phyloP scores from a whole-genome alignment of 92 coral and sea anemone genomes.

The Zoanthus sansibaricus region DNA sequence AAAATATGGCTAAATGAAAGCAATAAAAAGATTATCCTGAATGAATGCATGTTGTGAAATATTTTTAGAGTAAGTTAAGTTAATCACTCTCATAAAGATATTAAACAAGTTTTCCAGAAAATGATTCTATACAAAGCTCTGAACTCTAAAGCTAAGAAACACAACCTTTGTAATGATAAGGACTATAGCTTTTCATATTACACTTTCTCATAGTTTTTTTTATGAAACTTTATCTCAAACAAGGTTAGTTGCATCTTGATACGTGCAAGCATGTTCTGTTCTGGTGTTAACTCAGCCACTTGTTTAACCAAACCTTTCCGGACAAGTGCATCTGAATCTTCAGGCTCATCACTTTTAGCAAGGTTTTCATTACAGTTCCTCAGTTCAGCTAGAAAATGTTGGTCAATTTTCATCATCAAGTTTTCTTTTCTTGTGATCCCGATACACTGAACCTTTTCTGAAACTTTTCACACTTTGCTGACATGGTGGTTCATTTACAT shows the following conservation, averaged over 20 bases:
- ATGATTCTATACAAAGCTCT: background rate
- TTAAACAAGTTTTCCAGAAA: too few species aligned
- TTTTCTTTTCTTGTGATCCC: slow-evolving; percentile 3
- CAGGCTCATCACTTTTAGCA: slow-evolving; percentile 5
- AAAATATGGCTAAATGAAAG: background rate
- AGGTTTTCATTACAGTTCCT: background rate
- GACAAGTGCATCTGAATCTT: background rate
- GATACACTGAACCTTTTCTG: background rate
- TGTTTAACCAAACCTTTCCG: background rate
- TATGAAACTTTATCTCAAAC: background rate
- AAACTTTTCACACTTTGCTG: slow-evolving; percentile 4
- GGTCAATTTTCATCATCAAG: background rate
- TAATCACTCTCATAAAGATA: too few species aligned
- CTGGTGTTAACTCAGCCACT: background rate
- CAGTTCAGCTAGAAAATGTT: slow-evolving; percentile 6
- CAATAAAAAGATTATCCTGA: background rate
- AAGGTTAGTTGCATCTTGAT: background rate
- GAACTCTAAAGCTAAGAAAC: background rate
- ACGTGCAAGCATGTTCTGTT: background rate
- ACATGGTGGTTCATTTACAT: background rate
- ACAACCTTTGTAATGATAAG: background rate
- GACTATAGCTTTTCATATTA: background rate
- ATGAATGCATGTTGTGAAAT: background rate
- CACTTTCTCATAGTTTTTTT: background rate
- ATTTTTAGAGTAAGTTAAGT: background rate